Conservation (phyloP, 2,797 vertebrate genomes). For the Rhinichthys osculus region DNA sequence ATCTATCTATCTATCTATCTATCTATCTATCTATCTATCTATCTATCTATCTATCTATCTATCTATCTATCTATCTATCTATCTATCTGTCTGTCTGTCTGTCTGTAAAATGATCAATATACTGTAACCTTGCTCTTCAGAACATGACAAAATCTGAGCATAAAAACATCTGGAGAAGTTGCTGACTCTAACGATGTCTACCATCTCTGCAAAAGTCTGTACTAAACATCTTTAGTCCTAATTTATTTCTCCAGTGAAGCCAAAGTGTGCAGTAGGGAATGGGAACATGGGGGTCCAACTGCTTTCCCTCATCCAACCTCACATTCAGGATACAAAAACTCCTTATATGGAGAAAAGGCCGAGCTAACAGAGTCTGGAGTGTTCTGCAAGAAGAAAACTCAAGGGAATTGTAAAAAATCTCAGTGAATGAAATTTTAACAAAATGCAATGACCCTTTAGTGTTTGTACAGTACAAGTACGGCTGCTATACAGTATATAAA, state of each 20-base stretch:
- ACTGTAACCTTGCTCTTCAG: too few relatives aligned
- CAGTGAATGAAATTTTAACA: constrained; percentile 75
- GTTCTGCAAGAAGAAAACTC: constrained; percentile 71
- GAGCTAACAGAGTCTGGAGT: constrained; percentile 72
- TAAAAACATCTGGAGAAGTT: constrained; percentile 17
- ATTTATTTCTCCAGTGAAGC: constrained; percentile 40
- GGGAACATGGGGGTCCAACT: constrained; percentile 39
- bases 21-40: not conserved
- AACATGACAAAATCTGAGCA: not conserved
- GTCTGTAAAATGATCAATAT: too few relatives aligned
- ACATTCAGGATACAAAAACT: constrained; percentile 70
- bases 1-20: not conserved
- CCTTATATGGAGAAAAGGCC: constrained; percentile 86
- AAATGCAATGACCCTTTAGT: constrained; percentile 59
- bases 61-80: too few relatives aligned
- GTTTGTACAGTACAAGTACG: not conserved
- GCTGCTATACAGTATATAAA: not conserved
- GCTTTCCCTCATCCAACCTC: constrained; percentile 37
- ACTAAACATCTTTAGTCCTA: constrained; percentile 42
- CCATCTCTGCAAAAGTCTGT: constrained; percentile 4
- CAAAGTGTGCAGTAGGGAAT: constrained; percentile 38
- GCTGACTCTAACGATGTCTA: not conserved
- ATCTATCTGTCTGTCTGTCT: too few relatives aligned
- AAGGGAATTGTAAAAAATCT: constrained; percentile 75
- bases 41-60: too few relatives aligned